Evolutionary conservation across 2,888 invertebrate species (phyloP).

Genomic region (Tryphoninae sp.): DNA sequence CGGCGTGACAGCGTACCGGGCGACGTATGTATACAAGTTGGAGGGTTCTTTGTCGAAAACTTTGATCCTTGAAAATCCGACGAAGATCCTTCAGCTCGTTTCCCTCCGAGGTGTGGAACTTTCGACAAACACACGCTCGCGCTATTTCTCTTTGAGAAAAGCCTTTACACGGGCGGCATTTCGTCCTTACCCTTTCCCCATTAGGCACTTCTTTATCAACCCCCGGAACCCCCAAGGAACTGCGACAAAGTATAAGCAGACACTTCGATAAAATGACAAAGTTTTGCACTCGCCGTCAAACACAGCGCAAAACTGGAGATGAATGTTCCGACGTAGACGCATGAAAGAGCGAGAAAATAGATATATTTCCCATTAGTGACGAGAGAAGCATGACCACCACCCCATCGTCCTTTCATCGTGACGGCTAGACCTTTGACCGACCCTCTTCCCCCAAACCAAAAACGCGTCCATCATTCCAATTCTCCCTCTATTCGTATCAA

Average conservation of each 20-base stretch:
- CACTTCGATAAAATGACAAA: constrained; percentile 66
- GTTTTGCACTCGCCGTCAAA: constrained; percentile 57
- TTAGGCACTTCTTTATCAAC: constrained; percentile 43
- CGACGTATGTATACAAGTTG: constrained; percentile 63
- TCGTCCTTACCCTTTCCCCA: constrained; percentile 57
- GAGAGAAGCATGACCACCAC: constrained; percentile 22
- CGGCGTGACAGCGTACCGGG: constrained; percentile 63
- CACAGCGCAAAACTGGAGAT: constrained; percentile 59
- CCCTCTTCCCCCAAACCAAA: not conserved
- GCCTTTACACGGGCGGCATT: constrained; percentile 43
- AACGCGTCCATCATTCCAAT: constrained; percentile 1
- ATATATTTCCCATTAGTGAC: constrained; percentile 38
- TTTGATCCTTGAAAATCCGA: constrained; percentile 57
- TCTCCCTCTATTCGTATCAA: constrained; percentile 15
- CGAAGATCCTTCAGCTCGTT: constrained; percentile 66
- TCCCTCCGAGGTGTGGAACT: constrained; percentile 71
- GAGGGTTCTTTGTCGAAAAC: constrained; percentile 73
- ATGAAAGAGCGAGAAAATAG: constrained; percentile 27
- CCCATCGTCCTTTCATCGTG: constrained; percentile 37
- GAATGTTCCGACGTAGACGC: constrained; percentile 42
- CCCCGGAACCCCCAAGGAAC: constrained; percentile 2
- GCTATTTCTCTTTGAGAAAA: constrained; percentile 39
- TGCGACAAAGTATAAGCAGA: constrained; percentile 26
- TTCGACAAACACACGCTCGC: constrained; percentile 64
- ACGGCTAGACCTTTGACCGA: constrained; percentile 31